phyloP scores from a whole-genome alignment of 1,140 invertebrate species.

The Drosophila parvula region DNA sequence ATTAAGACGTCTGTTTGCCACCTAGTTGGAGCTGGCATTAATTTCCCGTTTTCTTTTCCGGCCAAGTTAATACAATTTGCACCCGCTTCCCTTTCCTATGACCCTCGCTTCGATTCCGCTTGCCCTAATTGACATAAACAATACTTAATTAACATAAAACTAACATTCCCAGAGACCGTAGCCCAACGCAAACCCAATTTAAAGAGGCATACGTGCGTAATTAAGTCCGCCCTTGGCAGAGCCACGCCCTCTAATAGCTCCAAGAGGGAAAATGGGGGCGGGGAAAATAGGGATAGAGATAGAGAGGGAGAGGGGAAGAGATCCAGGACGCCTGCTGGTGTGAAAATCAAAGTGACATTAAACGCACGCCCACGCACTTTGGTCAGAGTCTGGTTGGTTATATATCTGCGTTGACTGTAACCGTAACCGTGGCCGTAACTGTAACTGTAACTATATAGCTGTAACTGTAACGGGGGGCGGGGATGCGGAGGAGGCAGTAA shows the following conservation, averaged over 20 bases:
- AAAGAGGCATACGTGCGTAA: constrained; percentile 78
- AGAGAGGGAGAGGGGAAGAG: not conserved
- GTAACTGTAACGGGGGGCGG: constrained; percentile 1
- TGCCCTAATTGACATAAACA: constrained; percentile 74
- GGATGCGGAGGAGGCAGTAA: constrained; percentile 1
- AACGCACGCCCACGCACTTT: constrained; percentile 54
- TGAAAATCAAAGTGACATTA: constrained; percentile 62
- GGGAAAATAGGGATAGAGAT: not conserved
- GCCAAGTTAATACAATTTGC: constrained; percentile 43
- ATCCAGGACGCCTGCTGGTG: constrained; percentile 18
- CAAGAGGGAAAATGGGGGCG: constrained; percentile 5
- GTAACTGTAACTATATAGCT: not conserved
- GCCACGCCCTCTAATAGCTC: constrained; percentile 10
- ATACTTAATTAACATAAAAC: constrained; percentile 81
- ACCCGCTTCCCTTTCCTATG: not conserved
- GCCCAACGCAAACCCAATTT: constrained; percentile 62
- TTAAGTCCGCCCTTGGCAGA: constrained; percentile 49
- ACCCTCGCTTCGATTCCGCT: constrained; percentile 3
- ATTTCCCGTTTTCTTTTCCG: constrained; percentile 36
- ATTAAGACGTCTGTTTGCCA: constrained; percentile 43
- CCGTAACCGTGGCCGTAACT: not conserved
- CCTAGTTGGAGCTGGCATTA: constrained; percentile 27
- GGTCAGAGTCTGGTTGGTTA: constrained; percentile 44
- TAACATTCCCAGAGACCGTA: constrained; percentile 56
- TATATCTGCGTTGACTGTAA: constrained; percentile 20